phyloP scores from a whole-genome alignment of 2,888 invertebrate genomes.

The Agriotes lineatus region DNA sequence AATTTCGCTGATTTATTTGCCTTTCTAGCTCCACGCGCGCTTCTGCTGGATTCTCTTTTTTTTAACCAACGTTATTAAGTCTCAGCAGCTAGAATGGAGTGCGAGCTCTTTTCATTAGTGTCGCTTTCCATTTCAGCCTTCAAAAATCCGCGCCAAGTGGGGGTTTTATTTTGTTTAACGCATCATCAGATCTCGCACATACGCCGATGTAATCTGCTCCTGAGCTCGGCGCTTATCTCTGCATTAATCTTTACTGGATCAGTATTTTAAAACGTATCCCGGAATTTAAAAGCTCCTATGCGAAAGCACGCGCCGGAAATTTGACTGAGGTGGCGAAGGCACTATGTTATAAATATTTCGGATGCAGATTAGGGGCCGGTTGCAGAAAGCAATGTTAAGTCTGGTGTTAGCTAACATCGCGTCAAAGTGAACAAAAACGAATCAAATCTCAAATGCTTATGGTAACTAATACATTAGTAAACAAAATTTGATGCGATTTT shows the following conservation, averaged over 20 bases:
- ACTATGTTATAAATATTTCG: slow-evolving; percentile 14
- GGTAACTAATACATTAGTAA: no score
- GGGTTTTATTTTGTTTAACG: neutral
- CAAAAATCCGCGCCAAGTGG: neutral
- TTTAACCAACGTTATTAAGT: no score
- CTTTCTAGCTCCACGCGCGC: neutral
- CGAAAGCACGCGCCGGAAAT: slow-evolving; percentile 17
- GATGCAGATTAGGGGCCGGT: neutral
- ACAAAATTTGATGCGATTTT: no score
- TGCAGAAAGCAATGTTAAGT: no score
- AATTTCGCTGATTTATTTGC: slow-evolving; percentile 22
- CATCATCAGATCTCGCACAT: neutral
- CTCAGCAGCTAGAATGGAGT: no score
- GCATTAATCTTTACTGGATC: slow-evolving; percentile 13
- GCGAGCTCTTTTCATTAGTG: no score
- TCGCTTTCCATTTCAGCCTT: no score
- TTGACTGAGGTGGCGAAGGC: neutral
- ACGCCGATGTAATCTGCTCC: slow-evolving; percentile 12
- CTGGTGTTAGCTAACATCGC: neutral
- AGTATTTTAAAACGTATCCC: slow-evolving; percentile 17
- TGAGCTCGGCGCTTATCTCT: neutral
- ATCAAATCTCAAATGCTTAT: no score
- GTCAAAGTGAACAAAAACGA: no score
- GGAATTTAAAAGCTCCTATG: slow-evolving; percentile 14
- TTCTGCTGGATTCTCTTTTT: no score